Base-by-base conservation (phyloP, 2,797 vertebrate genomes). In the Falco concolor region DNA sequence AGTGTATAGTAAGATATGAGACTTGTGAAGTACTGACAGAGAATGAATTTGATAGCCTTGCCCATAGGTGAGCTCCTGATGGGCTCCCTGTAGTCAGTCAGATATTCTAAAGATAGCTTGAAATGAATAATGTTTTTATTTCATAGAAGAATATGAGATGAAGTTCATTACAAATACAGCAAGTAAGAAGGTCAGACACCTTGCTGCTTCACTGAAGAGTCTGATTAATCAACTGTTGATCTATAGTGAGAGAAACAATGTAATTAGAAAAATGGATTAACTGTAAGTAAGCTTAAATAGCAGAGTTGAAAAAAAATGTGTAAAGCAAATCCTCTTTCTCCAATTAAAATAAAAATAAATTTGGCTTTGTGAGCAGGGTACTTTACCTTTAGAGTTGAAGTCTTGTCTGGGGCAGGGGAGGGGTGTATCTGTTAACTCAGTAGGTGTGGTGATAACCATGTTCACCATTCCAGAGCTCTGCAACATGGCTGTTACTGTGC, bases 251-350 rank as follows among this genome's bases (percentile, higher is more conserved):
- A 96, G 89, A 76, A 94, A 90, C 89, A 90, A 79, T 82, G 70
- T 88, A 95, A 96, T 97, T 93, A 87, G 86, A 89, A 92, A 95
- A 95, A 95, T 79, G 73, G 87, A 92, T 96, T 96, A 93, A 82
- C 85, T 86, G 67, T 74, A 89, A 91, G 76, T 32, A 84, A 86
- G 49, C 69, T 79, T 88, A 86, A 90, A 88, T 94, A 47, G 73
- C 47, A 10, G 2, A 5, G 70, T 45, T 84, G 21, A 36, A 36
- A 85, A 72, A 95, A 89, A 84, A 7, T 3, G 21, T 7, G 1
- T 30, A 42, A n/a, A 69, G 5, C 4, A 86, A 91, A 88, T 86
- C 47, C 45, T 86, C 40, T 20, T 57, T 54, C 5, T 4, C 40
- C 60, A 79, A 86, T 86, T 36, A 59, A 36, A 42, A 25, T 9